Base-by-base conservation (phyloP, 2,797 vertebrate species). In the Lithobates sylvaticus region DNA sequence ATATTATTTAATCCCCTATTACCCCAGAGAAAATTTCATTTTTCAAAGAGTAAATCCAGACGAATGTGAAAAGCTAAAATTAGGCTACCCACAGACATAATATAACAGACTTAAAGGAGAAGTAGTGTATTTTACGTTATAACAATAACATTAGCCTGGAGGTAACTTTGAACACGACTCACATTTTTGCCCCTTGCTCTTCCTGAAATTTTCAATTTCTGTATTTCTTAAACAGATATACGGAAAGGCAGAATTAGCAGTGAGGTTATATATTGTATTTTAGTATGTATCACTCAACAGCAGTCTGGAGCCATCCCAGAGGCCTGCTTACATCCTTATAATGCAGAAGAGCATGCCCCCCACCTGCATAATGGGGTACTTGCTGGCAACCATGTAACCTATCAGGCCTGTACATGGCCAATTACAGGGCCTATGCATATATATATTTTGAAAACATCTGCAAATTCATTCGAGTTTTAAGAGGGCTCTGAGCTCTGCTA, bases 1-100 rank as follows among this genome's bases (percentile, higher is more conserved):
- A 80, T 47, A 34, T 85, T 32, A 26, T 85, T 27, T 68, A 85
- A 75, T 85, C 84, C 84, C 32, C 50, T 42, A 36, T 1, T 39
- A 75, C 61, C 36, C 34, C 50, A 64, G 29, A 32, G 68, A 65
- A 42, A 71, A 72, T 29, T 42, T 81, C 27, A 26, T 67, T 27
- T 27, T 26, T 61, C 21, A 23, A 61, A 23, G 54, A 61, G 54
- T 23, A 67, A 67, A 67, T 67, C 26, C 65, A 42, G 36, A 26
- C 10, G n/a, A 42, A 73, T 26, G 36, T 23, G 21, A 34, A 39
- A 74, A 34, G 18, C 54, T 61, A 61, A 61, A 61, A 61, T 61
- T n/a, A 61, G 54, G 21, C 54, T 61, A 61, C 54, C 18, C 54
- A 61, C 54, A 61, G 21, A 61, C 21, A 23, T 7, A 61, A 61